Percentiles rank a stretch among this genome's conserved stretches.
These are phyloP conservation scores for Coelinius sp. DNA, from an alignment of 2,888 invertebrate species.

Conservation along the genomic window DNA sequence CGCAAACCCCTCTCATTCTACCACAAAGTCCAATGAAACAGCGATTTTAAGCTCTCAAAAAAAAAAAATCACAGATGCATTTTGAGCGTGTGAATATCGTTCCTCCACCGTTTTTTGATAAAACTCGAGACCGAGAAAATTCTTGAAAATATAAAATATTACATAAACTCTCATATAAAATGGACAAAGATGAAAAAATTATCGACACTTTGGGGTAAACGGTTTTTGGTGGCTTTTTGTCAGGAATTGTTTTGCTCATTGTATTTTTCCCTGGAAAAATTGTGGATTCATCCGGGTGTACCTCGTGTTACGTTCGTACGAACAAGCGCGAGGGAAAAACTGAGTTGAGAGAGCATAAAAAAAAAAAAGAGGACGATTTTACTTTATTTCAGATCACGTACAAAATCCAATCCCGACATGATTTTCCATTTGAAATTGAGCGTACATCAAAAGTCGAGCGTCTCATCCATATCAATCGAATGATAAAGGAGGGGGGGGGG, in stretches of 20 bases:
- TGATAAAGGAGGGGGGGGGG: not conserved
- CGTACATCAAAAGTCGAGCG: slow-evolving; percentile 65
- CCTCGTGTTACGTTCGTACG: slow-evolving; percentile 33
- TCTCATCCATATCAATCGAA: slow-evolving; percentile 68
- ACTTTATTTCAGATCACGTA: slow-evolving; percentile 68
- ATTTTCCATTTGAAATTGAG: slow-evolving; percentile 69
- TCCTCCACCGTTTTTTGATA: not conserved
- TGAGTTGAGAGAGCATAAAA: slow-evolving; percentile 17
- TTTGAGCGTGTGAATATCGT: not conserved
- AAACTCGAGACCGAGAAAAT: not conserved
- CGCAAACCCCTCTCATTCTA: slow-evolving; percentile 29
- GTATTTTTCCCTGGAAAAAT: slow-evolving; percentile 17
- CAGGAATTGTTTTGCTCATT: not conserved
- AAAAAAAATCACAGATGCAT: not conserved
- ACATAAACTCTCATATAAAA: not conserved
- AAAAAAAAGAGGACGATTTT: slow-evolving; percentile 32
- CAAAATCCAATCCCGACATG: slow-evolving; percentile 65
- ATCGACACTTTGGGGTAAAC: not conserved
- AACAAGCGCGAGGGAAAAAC: slow-evolving; percentile 39
- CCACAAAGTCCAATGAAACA: not conserved
- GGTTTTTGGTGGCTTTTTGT: not conserved
- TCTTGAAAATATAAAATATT: not conserved
- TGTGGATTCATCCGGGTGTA: slow-evolving; percentile 32
- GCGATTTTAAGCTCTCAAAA: not conserved
- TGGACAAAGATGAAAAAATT: not conserved